Percentiles rank a stretch among this genome's conserved stretches.
Conservation (phyloP, 2,888 invertebrate genomes). For the Gastrophysa polygoni region DNA sequence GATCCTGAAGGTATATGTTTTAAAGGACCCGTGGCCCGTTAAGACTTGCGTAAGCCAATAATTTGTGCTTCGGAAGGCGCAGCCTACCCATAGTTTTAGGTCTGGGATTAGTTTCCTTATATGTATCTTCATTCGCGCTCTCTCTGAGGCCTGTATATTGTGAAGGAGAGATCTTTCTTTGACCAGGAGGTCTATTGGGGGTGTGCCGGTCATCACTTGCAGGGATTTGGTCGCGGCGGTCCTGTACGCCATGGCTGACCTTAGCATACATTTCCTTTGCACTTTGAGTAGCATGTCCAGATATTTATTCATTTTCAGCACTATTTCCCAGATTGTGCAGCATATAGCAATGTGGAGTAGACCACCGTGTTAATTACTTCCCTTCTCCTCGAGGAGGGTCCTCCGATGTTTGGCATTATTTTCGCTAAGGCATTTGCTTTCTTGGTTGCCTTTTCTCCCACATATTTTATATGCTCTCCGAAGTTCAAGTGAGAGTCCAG, state of each 20-base stretch:
- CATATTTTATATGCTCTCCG: background rate
- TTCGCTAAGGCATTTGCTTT: background rate
- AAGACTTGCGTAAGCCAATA: too few species aligned
- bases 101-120: too few species aligned
- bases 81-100: too few species aligned
- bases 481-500: constrained; percentile 3
- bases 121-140: background rate
- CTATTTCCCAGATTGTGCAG: constrained; percentile 20
- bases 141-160: background rate
- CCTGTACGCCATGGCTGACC: constrained; percentile 20
- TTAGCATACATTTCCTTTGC: constrained; percentile 15
- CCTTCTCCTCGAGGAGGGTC: constrained; percentile 2
- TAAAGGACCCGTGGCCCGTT: too few species aligned
- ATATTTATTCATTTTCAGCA: constrained; percentile 15
- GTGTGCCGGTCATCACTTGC: constrained; percentile 17
- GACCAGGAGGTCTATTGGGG: constrained; percentile 25
- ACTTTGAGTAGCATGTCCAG: background rate
- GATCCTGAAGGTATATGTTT: too few species aligned
- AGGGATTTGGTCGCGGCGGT: constrained; percentile 15
- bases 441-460: background rate
- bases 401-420: constrained; percentile 18
- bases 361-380: constrained; percentile 11
- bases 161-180: constrained; percentile 10
- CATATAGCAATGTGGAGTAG: constrained; percentile 16
- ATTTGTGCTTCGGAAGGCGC: too few species aligned